These are phyloP conservation scores for Cydia pomonella DNA, from an alignment of 1,140 invertebrate genomes.

Conservation along the genomic window DNA sequence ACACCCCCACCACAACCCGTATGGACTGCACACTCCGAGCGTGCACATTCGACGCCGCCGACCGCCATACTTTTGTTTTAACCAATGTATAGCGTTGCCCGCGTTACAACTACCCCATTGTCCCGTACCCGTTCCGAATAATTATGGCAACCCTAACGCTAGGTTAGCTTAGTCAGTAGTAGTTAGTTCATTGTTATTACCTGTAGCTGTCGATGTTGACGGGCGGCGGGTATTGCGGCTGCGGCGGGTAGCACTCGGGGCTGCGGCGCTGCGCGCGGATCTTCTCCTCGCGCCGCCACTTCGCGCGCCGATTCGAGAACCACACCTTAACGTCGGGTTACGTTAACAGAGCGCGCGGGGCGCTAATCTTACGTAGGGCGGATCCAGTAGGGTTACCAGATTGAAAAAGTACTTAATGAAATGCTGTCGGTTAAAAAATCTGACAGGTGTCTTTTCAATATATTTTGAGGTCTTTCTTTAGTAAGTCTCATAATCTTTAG, in stretches of 20 bases:
- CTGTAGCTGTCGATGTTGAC: conserved; percentile 70
- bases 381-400: neutral
- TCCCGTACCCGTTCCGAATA: no score
- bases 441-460: no score
- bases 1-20: no score
- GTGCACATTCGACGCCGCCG: no score
- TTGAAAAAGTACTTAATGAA: neutral
- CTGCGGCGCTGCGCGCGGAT: conserved; percentile 92
- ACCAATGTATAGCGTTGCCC: no score
- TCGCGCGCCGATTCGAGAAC: conserved; percentile 99
- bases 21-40: no score
- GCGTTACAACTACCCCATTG: no score
- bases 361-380: conserved; percentile 44
- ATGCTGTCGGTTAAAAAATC: no score
- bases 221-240: conserved; percentile 63
- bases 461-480: no score
- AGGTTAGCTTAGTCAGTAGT: neutral
- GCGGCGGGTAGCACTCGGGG: conserved; percentile 80
- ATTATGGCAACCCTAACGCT: no score
- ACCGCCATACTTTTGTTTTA: no score
- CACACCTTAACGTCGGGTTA: conserved; percentile 89
- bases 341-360: conserved; percentile 63
- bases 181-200: conserved; percentile 37
- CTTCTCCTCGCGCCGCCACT: conserved; percentile 99
- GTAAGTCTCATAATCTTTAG: no score